These are phyloP conservation scores for Calliscelio sp. DNA, from an alignment of 2,888 invertebrate species.

Conservation along the genomic window DNA sequence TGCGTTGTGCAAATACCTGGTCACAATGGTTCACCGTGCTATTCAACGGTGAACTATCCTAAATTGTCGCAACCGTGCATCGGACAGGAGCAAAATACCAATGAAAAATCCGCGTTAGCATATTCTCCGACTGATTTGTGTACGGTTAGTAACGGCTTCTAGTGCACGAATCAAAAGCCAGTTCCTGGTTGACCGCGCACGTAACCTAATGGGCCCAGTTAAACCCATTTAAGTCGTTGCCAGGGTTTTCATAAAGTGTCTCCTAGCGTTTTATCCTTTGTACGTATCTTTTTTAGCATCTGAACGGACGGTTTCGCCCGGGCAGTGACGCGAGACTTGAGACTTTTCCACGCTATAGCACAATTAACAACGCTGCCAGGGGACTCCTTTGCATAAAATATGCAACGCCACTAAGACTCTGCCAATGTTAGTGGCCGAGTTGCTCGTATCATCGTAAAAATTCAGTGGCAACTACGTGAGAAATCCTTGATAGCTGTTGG, in stretches of 20 bases:
- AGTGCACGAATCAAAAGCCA: constrained; percentile 35
- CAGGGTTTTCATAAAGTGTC: constrained; percentile 6
- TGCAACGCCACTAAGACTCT: constrained; percentile 71
- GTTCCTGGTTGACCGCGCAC: constrained; percentile 28
- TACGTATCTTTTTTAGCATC: constrained; percentile 17
- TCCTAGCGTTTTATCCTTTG: constrained; percentile 7
- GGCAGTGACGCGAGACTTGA: constrained; percentile 48
- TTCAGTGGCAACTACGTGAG: constrained; percentile 66
- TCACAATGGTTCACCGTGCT: constrained; percentile 3
- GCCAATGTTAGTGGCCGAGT: constrained; percentile 72
- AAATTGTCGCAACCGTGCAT: constrained; percentile 46
- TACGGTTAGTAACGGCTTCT: constrained; percentile 20
- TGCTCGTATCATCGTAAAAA: constrained; percentile 65
- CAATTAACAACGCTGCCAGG: constrained; percentile 75
- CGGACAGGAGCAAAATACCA: constrained; percentile 11
- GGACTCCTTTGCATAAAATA: constrained; percentile 77
- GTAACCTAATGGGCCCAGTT: constrained; percentile 16
- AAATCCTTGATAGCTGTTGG: constrained; percentile 70
- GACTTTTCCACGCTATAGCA: constrained; percentile 73
- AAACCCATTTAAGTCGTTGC: constrained; percentile 1
- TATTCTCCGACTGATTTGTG: constrained; percentile 35
- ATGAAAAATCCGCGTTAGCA: constrained; percentile 32
- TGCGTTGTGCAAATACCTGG: constrained; percentile 37
- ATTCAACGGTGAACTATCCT: constrained; percentile 26
- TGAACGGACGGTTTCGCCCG: constrained; percentile 39